Base-by-base conservation (phyloP, 1,140 invertebrate species). In the Drosophila burlai region DNA sequence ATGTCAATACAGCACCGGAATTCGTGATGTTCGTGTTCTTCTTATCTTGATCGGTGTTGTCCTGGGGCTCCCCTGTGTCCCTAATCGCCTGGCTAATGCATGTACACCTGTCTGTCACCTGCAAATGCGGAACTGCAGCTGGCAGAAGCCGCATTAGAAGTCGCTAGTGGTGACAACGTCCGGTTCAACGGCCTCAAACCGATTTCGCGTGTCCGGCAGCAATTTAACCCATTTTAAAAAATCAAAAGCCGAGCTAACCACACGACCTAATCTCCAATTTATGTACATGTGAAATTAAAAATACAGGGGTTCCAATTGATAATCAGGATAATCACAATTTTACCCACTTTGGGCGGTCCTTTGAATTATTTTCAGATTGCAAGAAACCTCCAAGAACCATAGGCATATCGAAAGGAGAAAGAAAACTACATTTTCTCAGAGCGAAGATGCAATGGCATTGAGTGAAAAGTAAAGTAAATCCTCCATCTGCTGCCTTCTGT, bases 121-220 rank as follows among this genome's bases (percentile, higher is more conserved):
- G 40, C 18, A n/a, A 55, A 24, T 55, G 59, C 40, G 38, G 45
- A 72, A 52, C 15, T 80, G 80, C 79, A 84, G 10, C 31, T 21
- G 31, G 29, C 34, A 55, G 21, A 15, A 38, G 15, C 21, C 36
- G 15, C 26, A 15, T 67, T 67, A 36, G 34, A n/a, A 36, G 16
- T 16, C 34, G 67, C 47, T 46, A 36, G 50, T 46, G 40, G 50
- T 46, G 45, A 68, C 64, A 55, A 43, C 31, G 43, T 36, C 34
- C 55, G 57, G 84, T 89, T 90, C 84, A 90, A 73, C 61, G 81
- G 29, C 71, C 85, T 34, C 38, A 55, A 43, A 72, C 38, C 61
- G 29, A 46, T 72, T 59, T 81, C 57, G 85, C 84, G 71, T 89
- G 84, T 50, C 74, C 62, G 43, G 34, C 26, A 50, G 63, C 59